Evolutionary conservation across 2,113 vertebrate species (phyloP).

Genomic region (Poecilia latipinna): DNA sequence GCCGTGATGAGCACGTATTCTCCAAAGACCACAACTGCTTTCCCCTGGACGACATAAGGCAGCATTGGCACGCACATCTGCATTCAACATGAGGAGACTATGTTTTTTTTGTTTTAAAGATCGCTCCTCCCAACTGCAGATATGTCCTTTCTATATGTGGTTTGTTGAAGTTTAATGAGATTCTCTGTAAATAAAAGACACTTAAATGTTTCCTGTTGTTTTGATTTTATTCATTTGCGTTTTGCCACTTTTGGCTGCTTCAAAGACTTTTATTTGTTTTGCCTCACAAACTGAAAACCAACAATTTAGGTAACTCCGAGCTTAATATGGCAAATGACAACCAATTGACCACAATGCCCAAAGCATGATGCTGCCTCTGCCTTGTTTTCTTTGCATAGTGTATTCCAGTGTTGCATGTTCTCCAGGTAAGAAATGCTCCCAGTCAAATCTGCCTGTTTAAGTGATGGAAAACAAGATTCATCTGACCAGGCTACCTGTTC

Average conservation of each 20-base stretch:
- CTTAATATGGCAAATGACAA: neutral
- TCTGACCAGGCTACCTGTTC: no score
- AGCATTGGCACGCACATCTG: neutral
- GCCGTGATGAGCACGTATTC: conserved; percentile 18
- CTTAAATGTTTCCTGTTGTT: neutral
- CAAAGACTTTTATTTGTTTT: neutral
- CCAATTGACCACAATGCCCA: neutral
- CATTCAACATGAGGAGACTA: neutral
- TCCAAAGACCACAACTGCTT: neutral
- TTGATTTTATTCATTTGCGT: neutral
- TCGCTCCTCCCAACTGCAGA: neutral
- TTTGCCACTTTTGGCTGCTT: conserved; percentile 3
- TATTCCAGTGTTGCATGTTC: no score
- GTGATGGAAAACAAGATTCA: no score
- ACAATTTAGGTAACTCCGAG: neutral
- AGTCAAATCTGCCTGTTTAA: no score
- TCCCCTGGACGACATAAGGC: neutral
- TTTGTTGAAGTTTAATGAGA: neutral
- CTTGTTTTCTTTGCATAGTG: no score
- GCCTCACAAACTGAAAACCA: neutral
- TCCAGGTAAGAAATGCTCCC: no score
- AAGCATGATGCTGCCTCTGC: no score
- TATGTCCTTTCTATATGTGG: neutral
- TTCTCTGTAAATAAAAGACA: neutral
- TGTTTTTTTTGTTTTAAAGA: no score